A percentile compares a stretch with the other conserved stretches of the same genome.
Conservation (phyloP, 2,113 vertebrate genomes). For the Bubo blakistoni region DNA sequence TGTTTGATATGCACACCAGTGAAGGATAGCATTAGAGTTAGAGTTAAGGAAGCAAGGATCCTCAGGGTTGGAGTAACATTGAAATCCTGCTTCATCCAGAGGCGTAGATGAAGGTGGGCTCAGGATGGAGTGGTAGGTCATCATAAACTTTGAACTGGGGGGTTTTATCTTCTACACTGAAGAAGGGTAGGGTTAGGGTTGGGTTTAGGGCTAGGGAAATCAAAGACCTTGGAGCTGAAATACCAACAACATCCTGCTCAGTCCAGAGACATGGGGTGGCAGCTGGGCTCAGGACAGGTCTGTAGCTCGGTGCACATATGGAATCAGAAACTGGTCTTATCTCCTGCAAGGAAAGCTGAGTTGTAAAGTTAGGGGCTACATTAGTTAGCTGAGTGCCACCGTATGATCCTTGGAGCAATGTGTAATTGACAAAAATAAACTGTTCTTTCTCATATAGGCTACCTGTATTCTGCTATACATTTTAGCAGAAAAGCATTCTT, state of each 20-base stretch:
- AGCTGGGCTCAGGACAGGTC: not conserved
- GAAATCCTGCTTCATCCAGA: not conserved
- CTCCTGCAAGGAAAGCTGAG: not conserved
- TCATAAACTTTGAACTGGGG: not conserved
- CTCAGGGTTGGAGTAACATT: not conserved
- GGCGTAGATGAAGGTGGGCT: not conserved
- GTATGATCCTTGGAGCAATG: not conserved
- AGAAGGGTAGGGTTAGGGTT: not conserved
- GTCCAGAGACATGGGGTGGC: not conserved
- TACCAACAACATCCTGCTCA: not conserved
- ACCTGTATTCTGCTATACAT: not conserved
- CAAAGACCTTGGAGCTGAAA: not conserved
- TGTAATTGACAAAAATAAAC: not conserved
- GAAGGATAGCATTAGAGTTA: not conserved
- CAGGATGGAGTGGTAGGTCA: not conserved
- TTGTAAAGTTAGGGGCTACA: not conserved
- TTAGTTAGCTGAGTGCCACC: not conserved
- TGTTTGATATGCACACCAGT: not conserved
- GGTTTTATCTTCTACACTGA: not conserved
- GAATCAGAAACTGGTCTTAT: not conserved
- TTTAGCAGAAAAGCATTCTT: not conserved
- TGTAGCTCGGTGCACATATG: not conserved
- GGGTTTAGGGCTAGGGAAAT: not conserved
- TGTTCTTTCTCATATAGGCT: not conserved
- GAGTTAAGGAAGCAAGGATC: not conserved